A percentile compares a stretch with the other conserved stretches of the same genome.
Evolutionary conservation across 2,888 invertebrate species (phyloP).

Genomic region (Esperia sulphurella): DNA sequence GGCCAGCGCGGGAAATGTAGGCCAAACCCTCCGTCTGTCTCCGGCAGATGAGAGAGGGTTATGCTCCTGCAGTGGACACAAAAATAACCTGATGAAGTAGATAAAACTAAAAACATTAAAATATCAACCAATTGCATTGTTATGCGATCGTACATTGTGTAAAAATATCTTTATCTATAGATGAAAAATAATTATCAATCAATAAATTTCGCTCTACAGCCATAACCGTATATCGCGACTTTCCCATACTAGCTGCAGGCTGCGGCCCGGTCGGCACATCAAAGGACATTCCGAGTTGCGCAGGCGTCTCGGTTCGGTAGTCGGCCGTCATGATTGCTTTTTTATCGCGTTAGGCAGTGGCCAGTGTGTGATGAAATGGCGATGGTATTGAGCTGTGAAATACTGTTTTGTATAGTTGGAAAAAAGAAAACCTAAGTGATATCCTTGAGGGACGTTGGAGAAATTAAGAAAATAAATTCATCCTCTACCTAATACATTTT

Average conservation of each 20-base stretch:
- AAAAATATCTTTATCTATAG: not conserved
- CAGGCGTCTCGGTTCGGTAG: slow-evolving; percentile 57
- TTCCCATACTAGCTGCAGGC: slow-evolving; percentile 15
- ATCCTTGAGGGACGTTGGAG: not conserved
- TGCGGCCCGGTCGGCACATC: slow-evolving; percentile 39
- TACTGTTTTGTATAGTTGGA: not conserved
- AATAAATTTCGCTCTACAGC: not conserved
- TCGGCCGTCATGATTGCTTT: slow-evolving; percentile 56
- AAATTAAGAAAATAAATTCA: no score
- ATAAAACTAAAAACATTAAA: no score
- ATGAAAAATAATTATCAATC: not conserved
- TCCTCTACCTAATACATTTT: no score
- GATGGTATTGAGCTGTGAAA: slow-evolving; percentile 11
- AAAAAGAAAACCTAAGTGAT: not conserved
- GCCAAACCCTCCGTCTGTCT: no score
- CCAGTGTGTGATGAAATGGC: slow-evolving; percentile 31
- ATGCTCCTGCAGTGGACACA: no score
- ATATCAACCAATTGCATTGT: no score
- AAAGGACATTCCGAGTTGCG: slow-evolving; percentile 51
- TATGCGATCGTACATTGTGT: no score
- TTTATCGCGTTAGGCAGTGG: slow-evolving; percentile 50
- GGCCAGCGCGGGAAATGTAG: no score
- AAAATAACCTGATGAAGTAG: no score
- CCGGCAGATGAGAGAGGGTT: no score
- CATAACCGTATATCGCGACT: slow-evolving; percentile 12